Conservation (phyloP, 2,113 vertebrate genomes). For the Tragelaphus scriptus region DNA sequence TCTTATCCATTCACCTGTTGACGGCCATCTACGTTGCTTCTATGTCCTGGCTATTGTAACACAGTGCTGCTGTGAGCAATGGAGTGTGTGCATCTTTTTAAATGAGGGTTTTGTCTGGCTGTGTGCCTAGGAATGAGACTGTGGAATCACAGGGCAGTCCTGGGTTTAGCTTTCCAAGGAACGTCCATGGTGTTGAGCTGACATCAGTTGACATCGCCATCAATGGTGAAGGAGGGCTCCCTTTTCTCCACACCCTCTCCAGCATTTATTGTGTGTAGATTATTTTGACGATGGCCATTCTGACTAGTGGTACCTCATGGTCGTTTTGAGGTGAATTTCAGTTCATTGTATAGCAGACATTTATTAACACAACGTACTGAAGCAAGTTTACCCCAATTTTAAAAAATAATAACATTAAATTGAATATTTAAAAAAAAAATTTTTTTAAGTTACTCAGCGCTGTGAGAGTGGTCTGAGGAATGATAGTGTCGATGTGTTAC, state of each 20-base stretch:
- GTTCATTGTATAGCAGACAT: background rate
- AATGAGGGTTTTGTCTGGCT: background rate
- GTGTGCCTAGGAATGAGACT: background rate
- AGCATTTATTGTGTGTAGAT: background rate
- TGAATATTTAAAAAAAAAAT: background rate
- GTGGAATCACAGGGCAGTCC: fast-evolving
- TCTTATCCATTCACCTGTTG: fast-evolving
- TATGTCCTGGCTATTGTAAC: background rate
- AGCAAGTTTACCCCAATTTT: background rate
- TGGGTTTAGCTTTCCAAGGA: background rate
- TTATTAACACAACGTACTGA: fast-evolving
- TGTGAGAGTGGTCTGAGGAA: background rate
- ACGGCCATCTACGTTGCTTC: fast-evolving
- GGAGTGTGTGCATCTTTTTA: background rate
- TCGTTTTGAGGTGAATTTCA: background rate
- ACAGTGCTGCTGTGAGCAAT: fast-evolving
- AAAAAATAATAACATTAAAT: background rate
- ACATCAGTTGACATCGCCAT: background rate
- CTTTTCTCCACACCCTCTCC: background rate
- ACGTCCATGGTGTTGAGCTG: background rate
- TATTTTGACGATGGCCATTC: background rate
- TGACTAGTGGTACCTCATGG: fast-evolving
- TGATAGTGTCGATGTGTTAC: background rate
- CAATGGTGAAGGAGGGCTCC: fast-evolving
- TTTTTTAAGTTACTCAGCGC: background rate